Evolutionary conservation across 2,797 vertebrate genomes (phyloP), one percentile per base, ranked within the genome.

Genomic region (Calcarius lapponicus): DNA sequence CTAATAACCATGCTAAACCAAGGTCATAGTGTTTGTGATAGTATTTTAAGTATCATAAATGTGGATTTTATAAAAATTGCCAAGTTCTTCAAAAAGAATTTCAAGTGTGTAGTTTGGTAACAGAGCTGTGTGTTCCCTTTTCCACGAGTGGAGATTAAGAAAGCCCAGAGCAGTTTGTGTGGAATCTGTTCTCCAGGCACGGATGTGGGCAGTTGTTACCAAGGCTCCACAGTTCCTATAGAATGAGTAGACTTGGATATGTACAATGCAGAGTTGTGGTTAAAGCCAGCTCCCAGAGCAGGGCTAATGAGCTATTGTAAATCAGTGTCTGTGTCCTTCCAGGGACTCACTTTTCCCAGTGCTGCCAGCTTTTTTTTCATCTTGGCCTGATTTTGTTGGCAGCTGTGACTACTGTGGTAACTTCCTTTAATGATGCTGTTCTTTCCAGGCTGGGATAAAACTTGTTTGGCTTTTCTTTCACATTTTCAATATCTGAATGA

Each of bases 381-480:
- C 42, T 83, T 94, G 56, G 87, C 91, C 40, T 82, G 51, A 43
- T 50, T 82, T 94, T 87, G 9, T 75, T 94, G 91, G 94, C 92
- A 92, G 57, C 73, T 80, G 40, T 82, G 75, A 61, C 60, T 85
- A 88, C 97, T 97, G 93, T 97, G 96, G 94, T 98, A 98, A 98
- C 80, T 94, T 95, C 95, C 95, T 95, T 90, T 96, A 96, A 74
- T 96, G 95, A 96, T 91, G 91, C 79, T 87, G 85, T 92, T 95
- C 96, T 95, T 86, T 94, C 96, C 96, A 97, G 84, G 42, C 75
- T 85, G 13, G 57, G 67, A 79, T 87, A 76, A 85, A 80, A 67
- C 26, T 76, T 92, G n/a, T 70, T 94, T 89, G 78, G 42, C 32
- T 92, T 91, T 95, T 91, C 48, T 84, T 72, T 89, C 67, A 72